Evolutionary conservation across 2,797 vertebrate genomes (phyloP).

Genomic region (Phataginus tricuspis): DNA sequence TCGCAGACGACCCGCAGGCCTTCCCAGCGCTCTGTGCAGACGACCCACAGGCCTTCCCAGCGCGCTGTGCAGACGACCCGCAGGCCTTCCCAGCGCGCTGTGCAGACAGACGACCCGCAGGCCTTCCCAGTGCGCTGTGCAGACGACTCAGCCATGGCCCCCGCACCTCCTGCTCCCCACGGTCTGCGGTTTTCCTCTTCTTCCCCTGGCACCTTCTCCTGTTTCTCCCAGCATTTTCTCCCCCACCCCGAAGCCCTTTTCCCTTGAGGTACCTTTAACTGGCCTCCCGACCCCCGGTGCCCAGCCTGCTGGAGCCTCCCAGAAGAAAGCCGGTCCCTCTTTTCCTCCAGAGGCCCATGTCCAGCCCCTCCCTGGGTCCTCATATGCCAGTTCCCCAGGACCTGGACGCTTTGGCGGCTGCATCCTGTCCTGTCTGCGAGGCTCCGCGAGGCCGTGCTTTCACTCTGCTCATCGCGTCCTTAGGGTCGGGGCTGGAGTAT

Average conservation of each 20-base stretch:
- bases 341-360: not conserved
- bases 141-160: not conserved
- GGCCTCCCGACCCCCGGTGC: not conserved
- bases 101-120: too few species aligned
- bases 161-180: accelerated
- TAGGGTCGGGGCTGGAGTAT: too few species aligned
- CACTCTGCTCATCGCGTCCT: not conserved
- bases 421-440: not conserved
- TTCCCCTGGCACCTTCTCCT: not conserved
- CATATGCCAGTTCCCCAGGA: not conserved
- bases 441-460: not conserved
- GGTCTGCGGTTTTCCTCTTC: not conserved
- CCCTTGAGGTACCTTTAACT: not conserved
- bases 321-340: not conserved
- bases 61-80: not conserved
- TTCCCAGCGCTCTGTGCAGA: too few species aligned
- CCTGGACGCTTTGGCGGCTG: too few species aligned
- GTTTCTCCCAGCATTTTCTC: not conserved
- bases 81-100: too few species aligned
- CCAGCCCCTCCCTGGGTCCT: not conserved
- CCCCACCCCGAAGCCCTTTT: not conserved
- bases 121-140: not conserved
- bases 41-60: too few species aligned
- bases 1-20: not conserved
- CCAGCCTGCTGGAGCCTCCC: not conserved